phyloP scores from a whole-genome alignment of 1,140 invertebrate genomes.

The Diorhabda carinulata region DNA sequence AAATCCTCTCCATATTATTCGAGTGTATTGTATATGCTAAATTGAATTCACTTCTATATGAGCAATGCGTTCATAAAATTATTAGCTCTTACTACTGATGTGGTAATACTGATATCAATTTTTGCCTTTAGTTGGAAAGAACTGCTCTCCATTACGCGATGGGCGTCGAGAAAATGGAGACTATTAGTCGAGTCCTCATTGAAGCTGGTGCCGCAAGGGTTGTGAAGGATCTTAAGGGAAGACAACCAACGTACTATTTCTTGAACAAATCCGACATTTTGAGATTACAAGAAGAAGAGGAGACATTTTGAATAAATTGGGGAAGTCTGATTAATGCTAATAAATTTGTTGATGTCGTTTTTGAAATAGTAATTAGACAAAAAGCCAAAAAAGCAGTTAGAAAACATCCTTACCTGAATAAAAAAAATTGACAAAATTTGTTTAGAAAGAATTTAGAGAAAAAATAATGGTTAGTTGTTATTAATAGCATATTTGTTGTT shows the following conservation, averaged over 20 bases:
- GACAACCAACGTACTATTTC: slow-evolving; percentile 87
- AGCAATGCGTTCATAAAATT: too few species aligned
- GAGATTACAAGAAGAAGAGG: slow-evolving; percentile 77
- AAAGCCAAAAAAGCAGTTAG: not conserved
- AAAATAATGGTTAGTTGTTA: too few species aligned
- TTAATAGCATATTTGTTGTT: too few species aligned
- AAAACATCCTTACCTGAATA: too few species aligned
- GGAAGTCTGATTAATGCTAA: slow-evolving; percentile 1
- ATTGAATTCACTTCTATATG: too few species aligned
- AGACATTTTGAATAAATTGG: slow-evolving; percentile 48
- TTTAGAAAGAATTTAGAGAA: too few species aligned
- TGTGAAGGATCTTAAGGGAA: slow-evolving; percentile 80
- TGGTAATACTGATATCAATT: slow-evolving; percentile 1
- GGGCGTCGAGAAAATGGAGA: slow-evolving; percentile 79
- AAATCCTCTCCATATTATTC: too few species aligned
- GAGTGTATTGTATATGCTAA: too few species aligned
- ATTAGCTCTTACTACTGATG: not conserved
- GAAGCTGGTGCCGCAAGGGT: slow-evolving; percentile 75
- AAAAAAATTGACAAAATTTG: not conserved
- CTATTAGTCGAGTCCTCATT: slow-evolving; percentile 72
- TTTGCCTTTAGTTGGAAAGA: slow-evolving; percentile 68
- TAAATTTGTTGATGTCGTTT: not conserved
- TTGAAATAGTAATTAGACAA: not conserved
- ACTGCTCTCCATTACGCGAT: slow-evolving; percentile 86
- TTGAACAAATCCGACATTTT: slow-evolving; percentile 86